phyloP scores from a whole-genome alignment of 2,797 vertebrate species.

The Crenichthys baileyi region DNA sequence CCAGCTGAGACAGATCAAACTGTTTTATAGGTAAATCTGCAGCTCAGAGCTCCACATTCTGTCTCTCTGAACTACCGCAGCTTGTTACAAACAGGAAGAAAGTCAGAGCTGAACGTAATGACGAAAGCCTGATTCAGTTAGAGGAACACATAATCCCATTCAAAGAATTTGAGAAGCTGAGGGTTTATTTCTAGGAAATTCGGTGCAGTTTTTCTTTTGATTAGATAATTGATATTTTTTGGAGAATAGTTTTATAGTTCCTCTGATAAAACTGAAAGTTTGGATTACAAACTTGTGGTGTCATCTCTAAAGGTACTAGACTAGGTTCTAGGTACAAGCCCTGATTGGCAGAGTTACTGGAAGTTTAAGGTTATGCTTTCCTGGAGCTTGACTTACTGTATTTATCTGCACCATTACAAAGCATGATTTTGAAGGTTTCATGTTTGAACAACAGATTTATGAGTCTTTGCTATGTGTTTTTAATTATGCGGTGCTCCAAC shows the following conservation, averaged over 20 bases:
- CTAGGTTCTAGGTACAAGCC: background rate
- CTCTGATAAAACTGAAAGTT: background rate
- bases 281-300: background rate
- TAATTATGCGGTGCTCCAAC: background rate
- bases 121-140: background rate
- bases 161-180: background rate
- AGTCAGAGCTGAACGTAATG: constrained; percentile 13
- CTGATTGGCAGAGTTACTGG: background rate
- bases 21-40: background rate
- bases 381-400: too few relatives aligned
- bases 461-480: background rate
- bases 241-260: background rate
- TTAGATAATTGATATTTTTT: background rate
- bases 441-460: background rate
- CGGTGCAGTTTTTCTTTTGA: background rate
- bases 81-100: constrained; percentile 12
- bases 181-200: background rate
- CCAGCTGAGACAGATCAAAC: background rate
- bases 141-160: background rate
- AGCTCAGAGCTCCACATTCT: background rate
- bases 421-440: too few relatives aligned
- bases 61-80: constrained; percentile 12
- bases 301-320: background rate
- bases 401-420: too few relatives aligned
- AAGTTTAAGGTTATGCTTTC: too few relatives aligned